A percentile compares a stretch with the other conserved stretches of the same genome.
Evolutionary conservation across 2,113 vertebrate genomes (phyloP).

Genomic region (Heterochromis multidens): DNA sequence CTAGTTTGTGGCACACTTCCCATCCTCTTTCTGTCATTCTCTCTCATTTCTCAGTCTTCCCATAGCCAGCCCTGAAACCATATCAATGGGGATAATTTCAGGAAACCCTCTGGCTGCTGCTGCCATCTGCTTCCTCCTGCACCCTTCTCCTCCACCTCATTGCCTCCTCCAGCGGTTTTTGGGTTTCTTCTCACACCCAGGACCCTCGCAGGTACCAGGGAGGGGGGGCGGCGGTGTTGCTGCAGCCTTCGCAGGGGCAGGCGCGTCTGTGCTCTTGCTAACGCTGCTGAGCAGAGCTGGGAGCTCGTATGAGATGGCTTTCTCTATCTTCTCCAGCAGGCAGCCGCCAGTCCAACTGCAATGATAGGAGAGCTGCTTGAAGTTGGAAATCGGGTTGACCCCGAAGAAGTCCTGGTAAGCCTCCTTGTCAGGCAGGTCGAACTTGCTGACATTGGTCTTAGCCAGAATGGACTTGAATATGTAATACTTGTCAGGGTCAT

Average conservation of each 20-base stretch:
- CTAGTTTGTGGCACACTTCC: neutral
- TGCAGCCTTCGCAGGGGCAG: slow-evolving; percentile 17
- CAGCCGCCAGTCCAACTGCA: slow-evolving; percentile 94
- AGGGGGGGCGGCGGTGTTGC: slow-evolving; percentile 50
- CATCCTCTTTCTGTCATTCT: neutral
- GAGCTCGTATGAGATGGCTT: slow-evolving; percentile 90
- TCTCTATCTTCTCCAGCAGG: slow-evolving; percentile 92
- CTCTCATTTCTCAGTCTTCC: neutral
- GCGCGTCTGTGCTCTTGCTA: slow-evolving; percentile 69
- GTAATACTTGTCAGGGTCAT: slow-evolving; percentile 94
- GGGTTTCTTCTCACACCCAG: slow-evolving; percentile 85
- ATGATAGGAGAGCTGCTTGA: slow-evolving; percentile 91
- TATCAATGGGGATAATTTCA: slow-evolving; percentile 8
- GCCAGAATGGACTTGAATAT: slow-evolving; percentile 98
- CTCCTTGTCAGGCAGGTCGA: slow-evolving; percentile 92
- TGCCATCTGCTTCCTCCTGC: slow-evolving; percentile 15
- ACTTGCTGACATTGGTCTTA: slow-evolving; percentile 99
- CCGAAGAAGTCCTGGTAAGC: slow-evolving; percentile 99
- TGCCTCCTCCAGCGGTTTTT: slow-evolving; percentile 85
- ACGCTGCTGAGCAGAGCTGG: slow-evolving; percentile 85
- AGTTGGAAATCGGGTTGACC: slow-evolving; percentile 87
- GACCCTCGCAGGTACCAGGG: slow-evolving; percentile 81
- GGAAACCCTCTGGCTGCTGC: slow-evolving; percentile 11
- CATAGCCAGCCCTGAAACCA: slow-evolving; percentile 2
- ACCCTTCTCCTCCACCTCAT: slow-evolving; percentile 42